Base-by-base conservation (phyloP, 2,113 vertebrate species). In the Clarias batrachus region DNA sequence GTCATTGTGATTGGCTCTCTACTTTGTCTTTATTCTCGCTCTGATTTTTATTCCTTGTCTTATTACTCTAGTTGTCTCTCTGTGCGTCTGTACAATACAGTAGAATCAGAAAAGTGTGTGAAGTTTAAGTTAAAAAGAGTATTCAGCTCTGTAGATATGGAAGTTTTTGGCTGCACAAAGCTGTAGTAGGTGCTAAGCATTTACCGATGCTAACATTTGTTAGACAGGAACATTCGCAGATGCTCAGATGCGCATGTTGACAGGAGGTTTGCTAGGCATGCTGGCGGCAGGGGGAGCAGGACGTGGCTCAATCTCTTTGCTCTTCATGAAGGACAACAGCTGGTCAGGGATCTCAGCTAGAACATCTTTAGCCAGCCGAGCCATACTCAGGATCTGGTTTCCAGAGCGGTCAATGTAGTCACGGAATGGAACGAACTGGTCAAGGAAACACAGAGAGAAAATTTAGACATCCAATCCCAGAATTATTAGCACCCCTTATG, bases 361-460 rank as follows among this genome's bases (percentile, higher is more conserved):
- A 86, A 99, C 98, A 0, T 99, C 98, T 89, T 98, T 98, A 70
- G 98, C 98, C 91, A 99, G 94, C 23, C 97, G 96, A 60, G 97
- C 98, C 97, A 99, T 99, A 94, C 97, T 99, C 90, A 98, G 94
- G 77, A 99, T 96, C 90, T 99, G 97, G 94, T 98, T 99, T 76
- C 98, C 97, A 0, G 97, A 96, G 87, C 96, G 95, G 21, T 99
- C 98, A 1, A 99, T 95, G 25, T 99, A 99, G 93, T 99, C 98
- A 88, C 98, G 96, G 93, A 99, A 99, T 0, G 98, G 98, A 90
- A 99, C 98, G 30, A 99, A 99, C 98, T 99, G 84, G 12, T 37
- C 2, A 84, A 76, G 14, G 6, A 65, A 68, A 85, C 9, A 84
- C 78, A 82, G 3, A 30, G 63, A 63, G 33, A 63, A 74, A 25